These are phyloP conservation scores for Xylota sylvarum DNA, from an alignment of 2,888 invertebrate genomes.

Conservation along the genomic window DNA sequence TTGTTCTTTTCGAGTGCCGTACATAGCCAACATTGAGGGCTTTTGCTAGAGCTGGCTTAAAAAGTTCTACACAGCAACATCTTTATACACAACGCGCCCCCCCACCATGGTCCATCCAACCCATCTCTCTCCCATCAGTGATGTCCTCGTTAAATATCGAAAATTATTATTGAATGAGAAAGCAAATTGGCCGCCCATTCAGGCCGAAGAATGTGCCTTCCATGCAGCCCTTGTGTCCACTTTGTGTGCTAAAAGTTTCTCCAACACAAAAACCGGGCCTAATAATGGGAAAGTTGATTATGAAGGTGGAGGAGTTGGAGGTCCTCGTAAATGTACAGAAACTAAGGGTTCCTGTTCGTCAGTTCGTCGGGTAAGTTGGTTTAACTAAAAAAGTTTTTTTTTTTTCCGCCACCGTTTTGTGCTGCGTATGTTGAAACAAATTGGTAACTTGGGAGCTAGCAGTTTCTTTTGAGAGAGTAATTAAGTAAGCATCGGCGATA, in stretches of 20 bases:
- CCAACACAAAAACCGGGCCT: constrained; percentile 41
- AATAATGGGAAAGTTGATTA: constrained; percentile 69
- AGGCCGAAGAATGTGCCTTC: constrained; percentile 44
- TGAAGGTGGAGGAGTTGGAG: constrained; percentile 12
- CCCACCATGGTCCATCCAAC: not conserved
- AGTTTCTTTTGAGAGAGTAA: constrained; percentile 54
- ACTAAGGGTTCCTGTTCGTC: constrained; percentile 7
- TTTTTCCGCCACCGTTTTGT: too few species aligned
- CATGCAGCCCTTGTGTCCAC: constrained; percentile 52
- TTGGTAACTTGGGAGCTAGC: constrained; percentile 46
- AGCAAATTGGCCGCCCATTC: constrained; percentile 70
- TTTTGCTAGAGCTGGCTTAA: constrained; percentile 54
- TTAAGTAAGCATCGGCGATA: constrained; percentile 67
- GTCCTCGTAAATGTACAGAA: constrained; percentile 32
- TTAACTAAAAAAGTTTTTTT: constrained; percentile 34
- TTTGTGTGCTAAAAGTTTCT: constrained; percentile 59
- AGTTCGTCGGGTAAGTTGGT: constrained; percentile 49
- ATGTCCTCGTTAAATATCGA: constrained; percentile 69
- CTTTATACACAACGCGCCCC: not conserved
- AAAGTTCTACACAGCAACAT: constrained; percentile 54
- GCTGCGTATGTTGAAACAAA: constrained; percentile 46
- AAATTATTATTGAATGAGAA: constrained; percentile 77
- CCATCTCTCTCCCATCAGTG: not conserved
- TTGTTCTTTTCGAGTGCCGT: constrained; percentile 68
- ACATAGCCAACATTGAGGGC: constrained; percentile 6